phyloP scores from a whole-genome alignment of 92 coral and sea anemone genomes.

The Blastomussa wellsi region DNA sequence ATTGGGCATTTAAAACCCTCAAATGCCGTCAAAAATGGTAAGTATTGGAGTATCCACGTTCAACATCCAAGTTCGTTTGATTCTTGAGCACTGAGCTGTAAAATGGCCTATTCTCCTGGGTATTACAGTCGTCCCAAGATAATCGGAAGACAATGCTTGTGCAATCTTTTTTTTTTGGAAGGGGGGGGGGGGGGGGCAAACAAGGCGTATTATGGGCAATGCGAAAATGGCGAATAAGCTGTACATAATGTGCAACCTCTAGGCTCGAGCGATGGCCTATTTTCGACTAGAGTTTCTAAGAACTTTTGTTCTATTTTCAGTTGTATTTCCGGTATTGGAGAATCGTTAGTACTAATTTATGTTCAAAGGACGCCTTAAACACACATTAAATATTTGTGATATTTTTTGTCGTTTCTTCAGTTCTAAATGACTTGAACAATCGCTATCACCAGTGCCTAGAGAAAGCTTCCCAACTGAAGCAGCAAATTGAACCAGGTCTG shows the following conservation, averaged over 20 bases:
- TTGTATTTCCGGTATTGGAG: background rate
- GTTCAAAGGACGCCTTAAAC: background rate
- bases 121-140: too few relatives aligned
- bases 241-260: too few relatives aligned
- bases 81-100: background rate
- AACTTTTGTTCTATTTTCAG: background rate
- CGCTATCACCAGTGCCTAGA: conserved; percentile 84
- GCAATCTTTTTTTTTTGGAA: too few relatives aligned
- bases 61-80: background rate
- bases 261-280: too few relatives aligned
- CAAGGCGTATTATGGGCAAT: too few relatives aligned
- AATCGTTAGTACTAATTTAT: too few relatives aligned
- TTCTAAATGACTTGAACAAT: conserved; percentile 78
- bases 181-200: too few relatives aligned
- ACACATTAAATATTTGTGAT: background rate
- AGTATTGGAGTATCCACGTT: background rate
- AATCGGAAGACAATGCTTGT: too few relatives aligned
- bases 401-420: conserved; percentile 41
- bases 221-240: too few relatives aligned
- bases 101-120: too few relatives aligned
- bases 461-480: conserved; percentile 80
- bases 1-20: conserved; percentile 86
- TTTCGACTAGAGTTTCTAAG: background rate
- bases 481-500: conserved; percentile 62
- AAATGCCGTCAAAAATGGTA: conserved; percentile 89